A percentile compares a stretch with the other conserved stretches of the same genome.
Conservation (phyloP, 2,888 invertebrate genomes). For the Drosophila affinis region DNA sequence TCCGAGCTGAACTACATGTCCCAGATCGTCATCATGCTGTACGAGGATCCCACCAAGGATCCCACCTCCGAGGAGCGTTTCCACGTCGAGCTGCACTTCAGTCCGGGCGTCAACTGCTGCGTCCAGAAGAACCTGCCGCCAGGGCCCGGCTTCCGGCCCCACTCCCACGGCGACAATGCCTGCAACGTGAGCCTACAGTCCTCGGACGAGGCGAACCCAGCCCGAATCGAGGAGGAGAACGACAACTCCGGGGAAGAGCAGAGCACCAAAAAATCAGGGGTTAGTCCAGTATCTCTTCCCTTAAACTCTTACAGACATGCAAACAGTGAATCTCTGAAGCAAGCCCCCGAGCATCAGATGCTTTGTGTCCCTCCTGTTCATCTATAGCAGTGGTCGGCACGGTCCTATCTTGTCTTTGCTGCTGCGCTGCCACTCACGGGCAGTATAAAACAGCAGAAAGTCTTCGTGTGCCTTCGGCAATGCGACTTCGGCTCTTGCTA, state of each 20-base stretch:
- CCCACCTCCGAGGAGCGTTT: conserved; percentile 95
- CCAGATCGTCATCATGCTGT: conserved; percentile 98
- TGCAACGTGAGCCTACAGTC: conserved; percentile 83
- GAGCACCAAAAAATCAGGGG: conserved; percentile 60
- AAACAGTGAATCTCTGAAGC: not conserved
- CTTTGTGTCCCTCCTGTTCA: too few species aligned
- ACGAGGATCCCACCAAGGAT: conserved; percentile 99
- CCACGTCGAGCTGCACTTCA: conserved; percentile 99
- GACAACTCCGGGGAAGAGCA: conserved; percentile 84
- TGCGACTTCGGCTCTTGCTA: too few species aligned
- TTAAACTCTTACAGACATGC: not conserved
- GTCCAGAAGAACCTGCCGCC: conserved; percentile 97
- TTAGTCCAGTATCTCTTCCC: conserved; percentile 43
- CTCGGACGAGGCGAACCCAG: conserved; percentile 87
- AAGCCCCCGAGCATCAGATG: too few species aligned
- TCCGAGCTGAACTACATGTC: conserved; percentile 99
- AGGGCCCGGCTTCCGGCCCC: conserved; percentile 96
- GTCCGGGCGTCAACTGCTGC: conserved; percentile 98
- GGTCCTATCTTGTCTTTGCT: too few species aligned
- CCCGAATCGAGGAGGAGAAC: conserved; percentile 90
- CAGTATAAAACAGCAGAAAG: too few species aligned
- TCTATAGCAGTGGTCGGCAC: too few species aligned
- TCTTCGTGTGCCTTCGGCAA: too few species aligned
- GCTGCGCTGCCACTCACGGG: too few species aligned
- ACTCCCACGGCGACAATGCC: conserved; percentile 92